A percentile compares a stretch with the other conserved stretches of the same genome.
phyloP scores from a whole-genome alignment of 2,888 invertebrate genomes.

The Uropetala carovei region DNA sequence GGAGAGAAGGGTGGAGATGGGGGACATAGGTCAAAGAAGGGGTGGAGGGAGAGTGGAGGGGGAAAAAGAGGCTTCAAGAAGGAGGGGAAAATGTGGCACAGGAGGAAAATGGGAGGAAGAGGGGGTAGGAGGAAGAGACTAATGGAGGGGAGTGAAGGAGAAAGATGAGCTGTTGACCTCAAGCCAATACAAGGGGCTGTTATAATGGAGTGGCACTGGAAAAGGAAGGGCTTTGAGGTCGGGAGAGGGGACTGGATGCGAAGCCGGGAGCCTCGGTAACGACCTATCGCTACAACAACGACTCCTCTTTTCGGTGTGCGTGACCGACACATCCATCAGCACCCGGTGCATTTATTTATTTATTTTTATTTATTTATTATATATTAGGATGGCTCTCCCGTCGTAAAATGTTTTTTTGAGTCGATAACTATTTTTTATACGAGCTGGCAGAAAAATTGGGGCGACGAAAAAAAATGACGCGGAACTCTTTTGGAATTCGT shows the following conservation, averaged over 20 bases:
- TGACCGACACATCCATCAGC: not conserved
- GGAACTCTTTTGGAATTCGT: not conserved
- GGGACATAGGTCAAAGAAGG: too few species aligned
- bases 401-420: not conserved
- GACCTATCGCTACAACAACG: not conserved
- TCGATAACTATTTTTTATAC: not conserved
- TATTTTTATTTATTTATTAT: too few species aligned
- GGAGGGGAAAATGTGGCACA: too few species aligned
- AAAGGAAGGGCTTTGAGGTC: not conserved
- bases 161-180: conserved; percentile 19
- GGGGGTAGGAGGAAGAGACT: not conserved
- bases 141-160: not conserved
- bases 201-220: conserved; percentile 9
- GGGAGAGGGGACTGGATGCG: not conserved
- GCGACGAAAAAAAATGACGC: not conserved
- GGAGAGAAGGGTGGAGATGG: not conserved
- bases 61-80: too few species aligned
- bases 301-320: not conserved
- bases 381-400: not conserved
- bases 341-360: too few species aligned
- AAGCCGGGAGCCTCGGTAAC: not conserved
- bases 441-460: not conserved
- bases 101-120: not conserved
- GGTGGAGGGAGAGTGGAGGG: too few species aligned
- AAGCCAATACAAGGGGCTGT: not conserved